phyloP scores from a whole-genome alignment of 2,113 vertebrate species.

The Axis porcinus region DNA sequence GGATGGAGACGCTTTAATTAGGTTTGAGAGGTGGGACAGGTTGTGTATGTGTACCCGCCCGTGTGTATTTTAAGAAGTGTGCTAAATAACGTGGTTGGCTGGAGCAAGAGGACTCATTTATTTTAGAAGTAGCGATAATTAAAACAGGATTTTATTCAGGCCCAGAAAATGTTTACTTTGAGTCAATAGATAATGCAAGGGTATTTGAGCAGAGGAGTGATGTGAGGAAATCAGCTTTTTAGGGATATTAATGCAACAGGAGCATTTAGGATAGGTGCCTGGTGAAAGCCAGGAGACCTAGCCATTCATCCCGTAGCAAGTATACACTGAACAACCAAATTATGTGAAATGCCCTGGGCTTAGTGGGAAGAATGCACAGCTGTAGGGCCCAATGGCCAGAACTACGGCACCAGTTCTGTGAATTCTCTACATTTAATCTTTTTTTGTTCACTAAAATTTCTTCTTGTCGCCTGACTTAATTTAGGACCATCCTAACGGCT shows the following conservation, averaged over 20 bases:
- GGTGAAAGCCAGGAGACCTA: neutral
- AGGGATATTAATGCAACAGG: neutral
- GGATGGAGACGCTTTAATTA: neutral
- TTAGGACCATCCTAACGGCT: constrained; percentile 33
- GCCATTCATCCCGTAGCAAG: neutral
- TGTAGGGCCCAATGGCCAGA: neutral
- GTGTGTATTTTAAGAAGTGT: neutral
- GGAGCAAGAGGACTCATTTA: neutral
- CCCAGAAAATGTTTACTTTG: neutral
- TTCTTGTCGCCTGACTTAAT: constrained; percentile 32
- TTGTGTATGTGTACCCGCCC: neutral
- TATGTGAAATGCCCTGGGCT: neutral
- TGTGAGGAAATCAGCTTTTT: neutral
- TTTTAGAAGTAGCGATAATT: neutral
- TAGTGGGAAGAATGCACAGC: neutral
- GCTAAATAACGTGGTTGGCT: neutral
- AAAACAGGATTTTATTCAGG: neutral
- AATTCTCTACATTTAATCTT: neutral
- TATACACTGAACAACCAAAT: fast-evolving
- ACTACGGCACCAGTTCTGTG: neutral
- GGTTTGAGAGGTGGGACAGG: neutral
- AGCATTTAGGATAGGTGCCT: neutral
- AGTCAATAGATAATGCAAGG: neutral
- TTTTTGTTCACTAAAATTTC: neutral
- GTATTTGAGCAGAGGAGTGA: neutral